Evolutionary conservation across 2,113 vertebrate genomes (phyloP), one percentile per base, ranked within the genome.

Genomic region (Calyptomena viridis): DNA sequence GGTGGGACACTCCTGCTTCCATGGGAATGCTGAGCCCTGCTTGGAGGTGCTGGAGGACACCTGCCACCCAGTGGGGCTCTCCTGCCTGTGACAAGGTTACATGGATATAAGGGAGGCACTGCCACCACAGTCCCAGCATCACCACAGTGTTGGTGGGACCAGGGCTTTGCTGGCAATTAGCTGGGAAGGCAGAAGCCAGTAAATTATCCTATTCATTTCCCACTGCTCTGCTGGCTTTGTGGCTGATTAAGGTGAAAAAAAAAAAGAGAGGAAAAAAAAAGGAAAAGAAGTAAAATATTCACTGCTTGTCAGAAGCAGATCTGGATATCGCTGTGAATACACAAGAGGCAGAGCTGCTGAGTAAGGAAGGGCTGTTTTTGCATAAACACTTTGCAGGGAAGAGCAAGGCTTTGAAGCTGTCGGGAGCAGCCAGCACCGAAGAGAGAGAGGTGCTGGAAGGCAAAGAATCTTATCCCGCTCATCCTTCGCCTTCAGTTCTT

Each of bases 281-380:
- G 6, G 9, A 44, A 53, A 92, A 89, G 4, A 39, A 92, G 63
- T 50, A 33, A 81, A 95, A 81, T 95, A 64, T 82, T 92, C 81
- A 88, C 39, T 55, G 73, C 92, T 78, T 83, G 87, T 96, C 88
- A 87, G 82, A 84, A 88, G 93, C 92, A 90, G 89, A 79, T 93
- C 76, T 85, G 79, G 72, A 21, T 88, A 14, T 91, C 1, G 5
- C 89, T 79, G 52, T 66, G 75, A 95, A 84, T 78, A 82, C 77
- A 82, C 0, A 3, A 90, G 84, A 89, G 87, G 90, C 88, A 93
- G 81, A 94, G 66, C 83, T 95, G 96, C 95, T 96, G 96, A 93
- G 84, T 95, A 89, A 96, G 93, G 95, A 88, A 60, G 71, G 49
- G 49, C 72, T 89, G 67, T 6, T 95, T 87, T 83, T 68, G 56